These are phyloP conservation scores for Anneissia japonica DNA, from an alignment of 35 echinoderm and acorn worm species.

Conservation along the genomic window DNA sequence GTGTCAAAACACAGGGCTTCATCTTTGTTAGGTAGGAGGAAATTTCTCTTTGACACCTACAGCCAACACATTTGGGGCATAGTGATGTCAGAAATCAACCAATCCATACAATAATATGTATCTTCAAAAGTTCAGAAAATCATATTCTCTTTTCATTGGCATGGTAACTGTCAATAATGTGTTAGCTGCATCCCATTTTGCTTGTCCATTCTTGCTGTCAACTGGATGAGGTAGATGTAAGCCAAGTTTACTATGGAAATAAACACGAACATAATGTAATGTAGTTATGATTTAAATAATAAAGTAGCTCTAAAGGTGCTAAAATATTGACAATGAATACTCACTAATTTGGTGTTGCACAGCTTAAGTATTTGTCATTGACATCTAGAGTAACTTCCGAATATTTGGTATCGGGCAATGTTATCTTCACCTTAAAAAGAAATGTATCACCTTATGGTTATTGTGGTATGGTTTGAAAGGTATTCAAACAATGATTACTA, in stretches of 20 bases:
- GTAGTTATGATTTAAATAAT: no score
- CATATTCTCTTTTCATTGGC: constrained; percentile 83
- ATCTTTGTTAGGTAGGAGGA: no score
- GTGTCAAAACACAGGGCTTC: no score
- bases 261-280: no score
- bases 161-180: constrained; percentile 75
- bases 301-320: no score
- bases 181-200: constrained; percentile 77
- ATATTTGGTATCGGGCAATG: constrained; percentile 69
- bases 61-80: no score
- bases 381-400: constrained; percentile 77
- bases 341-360: constrained; percentile 87
- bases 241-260: constrained; percentile 76
- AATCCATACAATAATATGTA: no score
- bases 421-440: constrained; percentile 74
- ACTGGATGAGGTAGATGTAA: constrained; percentile 95
- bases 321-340: no score
- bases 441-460: not conserved
- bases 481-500: no score
- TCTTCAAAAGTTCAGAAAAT: constrained; percentile 74
- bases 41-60: no score
- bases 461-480: no score
- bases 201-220: constrained; percentile 88
- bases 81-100: no score
- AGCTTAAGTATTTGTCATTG: constrained; percentile 77